Conservation (phyloP, 1,140 invertebrate genomes). For the Venturia canescens region DNA sequence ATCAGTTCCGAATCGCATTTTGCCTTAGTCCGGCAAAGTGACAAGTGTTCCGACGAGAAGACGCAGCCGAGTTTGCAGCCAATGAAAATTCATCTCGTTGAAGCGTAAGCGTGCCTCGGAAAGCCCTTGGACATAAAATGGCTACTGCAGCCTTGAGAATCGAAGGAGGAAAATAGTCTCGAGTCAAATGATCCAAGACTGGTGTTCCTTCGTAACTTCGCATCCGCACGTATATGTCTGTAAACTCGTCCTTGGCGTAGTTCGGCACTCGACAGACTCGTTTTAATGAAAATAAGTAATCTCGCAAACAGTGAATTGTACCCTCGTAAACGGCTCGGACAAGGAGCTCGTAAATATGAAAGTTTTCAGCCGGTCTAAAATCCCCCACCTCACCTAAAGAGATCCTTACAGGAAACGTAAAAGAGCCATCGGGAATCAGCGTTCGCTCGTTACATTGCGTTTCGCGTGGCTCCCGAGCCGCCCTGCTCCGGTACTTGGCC, state of each 20-base stretch:
- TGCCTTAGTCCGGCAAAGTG: too few relatives aligned
- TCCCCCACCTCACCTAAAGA: background rate
- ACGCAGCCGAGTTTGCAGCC: too few relatives aligned
- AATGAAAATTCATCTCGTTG: background rate
- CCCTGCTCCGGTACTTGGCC: background rate
- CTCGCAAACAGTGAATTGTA: constrained; percentile 50
- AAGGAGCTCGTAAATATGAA: constrained; percentile 54
- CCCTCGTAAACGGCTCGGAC: constrained; percentile 49
- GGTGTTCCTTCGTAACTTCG: background rate
- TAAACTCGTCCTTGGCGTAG: background rate
- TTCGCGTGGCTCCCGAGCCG: background rate
- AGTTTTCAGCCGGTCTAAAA: constrained; percentile 40
- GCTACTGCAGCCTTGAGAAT: constrained; percentile 11
- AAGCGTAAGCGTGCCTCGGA: constrained; percentile 16
- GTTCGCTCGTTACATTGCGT: constrained; percentile 28
- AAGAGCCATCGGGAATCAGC: background rate
- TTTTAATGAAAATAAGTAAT: constrained; percentile 58
- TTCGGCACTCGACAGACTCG: constrained; percentile 23
- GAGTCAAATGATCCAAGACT: background rate
- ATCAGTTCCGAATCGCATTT: too few relatives aligned
- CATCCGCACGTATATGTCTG: background rate
- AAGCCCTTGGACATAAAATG: background rate
- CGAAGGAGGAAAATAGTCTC: background rate
- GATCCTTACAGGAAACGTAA: constrained; percentile 9
- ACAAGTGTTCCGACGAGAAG: too few relatives aligned